Percentiles rank a stretch among this genome's conserved stretches.
These are phyloP conservation scores for Apodemia hepburni DNA, from an alignment of 2,888 invertebrate genomes.

Conservation along the genomic window DNA sequence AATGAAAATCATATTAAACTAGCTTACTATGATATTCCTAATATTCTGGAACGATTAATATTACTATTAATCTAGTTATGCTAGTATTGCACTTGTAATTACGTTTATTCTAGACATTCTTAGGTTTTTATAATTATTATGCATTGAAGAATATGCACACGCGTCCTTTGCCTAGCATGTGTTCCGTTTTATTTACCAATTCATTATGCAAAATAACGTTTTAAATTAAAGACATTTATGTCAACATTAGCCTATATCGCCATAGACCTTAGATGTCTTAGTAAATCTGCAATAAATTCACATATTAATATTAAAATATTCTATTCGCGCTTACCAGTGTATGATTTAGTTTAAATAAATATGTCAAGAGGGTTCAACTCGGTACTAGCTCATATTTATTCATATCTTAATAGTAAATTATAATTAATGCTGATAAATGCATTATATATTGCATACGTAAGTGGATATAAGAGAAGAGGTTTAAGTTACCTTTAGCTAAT, in stretches of 20 bases:
- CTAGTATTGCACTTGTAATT: too few relatives aligned
- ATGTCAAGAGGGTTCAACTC: background rate
- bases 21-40: too few relatives aligned
- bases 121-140: background rate
- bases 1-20: too few relatives aligned
- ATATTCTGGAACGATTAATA: too few relatives aligned
- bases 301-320: slow-evolving; percentile 11
- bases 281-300: slow-evolving; percentile 1
- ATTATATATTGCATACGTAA: background rate
- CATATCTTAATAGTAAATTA: background rate
- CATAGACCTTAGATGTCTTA: background rate
- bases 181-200: background rate
- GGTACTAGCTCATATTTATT: slow-evolving; percentile 3
- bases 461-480: background rate
- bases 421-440: background rate
- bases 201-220: background rate
- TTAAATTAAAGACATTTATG: background rate
- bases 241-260: background rate
- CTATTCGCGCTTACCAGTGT: background rate
- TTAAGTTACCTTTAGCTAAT: background rate
- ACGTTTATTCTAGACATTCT: too few relatives aligned
- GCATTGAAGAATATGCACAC: background rate
- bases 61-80: too few relatives aligned
- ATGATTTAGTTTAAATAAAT: slow-evolving; percentile 9
- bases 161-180: background rate